phyloP scores from a whole-genome alignment of 2,113 vertebrate genomes.

The Mungos mungo region DNA sequence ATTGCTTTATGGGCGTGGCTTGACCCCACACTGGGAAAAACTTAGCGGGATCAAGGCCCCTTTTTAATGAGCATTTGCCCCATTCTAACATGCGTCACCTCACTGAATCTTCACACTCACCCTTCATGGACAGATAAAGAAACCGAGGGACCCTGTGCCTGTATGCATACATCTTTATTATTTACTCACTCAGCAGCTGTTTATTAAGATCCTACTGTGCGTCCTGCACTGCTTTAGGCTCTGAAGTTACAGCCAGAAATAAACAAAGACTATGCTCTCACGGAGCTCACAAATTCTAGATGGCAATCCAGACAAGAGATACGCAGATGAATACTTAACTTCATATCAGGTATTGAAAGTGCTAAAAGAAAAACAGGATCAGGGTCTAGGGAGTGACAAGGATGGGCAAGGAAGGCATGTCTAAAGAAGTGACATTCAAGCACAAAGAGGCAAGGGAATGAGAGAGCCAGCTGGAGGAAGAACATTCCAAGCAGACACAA shows the following conservation, averaged over 20 bases:
- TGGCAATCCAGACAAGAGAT: neutral
- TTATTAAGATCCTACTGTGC: neutral
- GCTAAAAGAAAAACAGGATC: neutral
- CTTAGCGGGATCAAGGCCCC: neutral
- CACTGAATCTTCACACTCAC: neutral
- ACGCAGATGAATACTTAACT: neutral
- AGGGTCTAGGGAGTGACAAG: neutral
- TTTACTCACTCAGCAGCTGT: neutral
- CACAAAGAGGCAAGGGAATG: neutral
- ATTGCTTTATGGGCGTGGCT: neutral
- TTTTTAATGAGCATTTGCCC: neutral
- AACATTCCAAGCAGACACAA: neutral
- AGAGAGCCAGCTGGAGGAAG: neutral
- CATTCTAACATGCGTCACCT: neutral
- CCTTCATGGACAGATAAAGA: neutral
- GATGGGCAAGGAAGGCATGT: neutral
- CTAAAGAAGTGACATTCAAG: neutral
- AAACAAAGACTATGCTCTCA: neutral
- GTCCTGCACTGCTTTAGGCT: neutral
- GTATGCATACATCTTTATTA: too few relatives aligned
- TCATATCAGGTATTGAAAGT: neutral
- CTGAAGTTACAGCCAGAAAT: neutral
- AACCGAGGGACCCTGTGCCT: accelerated
- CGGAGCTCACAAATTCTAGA: neutral
- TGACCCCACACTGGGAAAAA: neutral